Base-by-base conservation (phyloP, 2,888 invertebrate genomes). In the Atrina japonica region DNA sequence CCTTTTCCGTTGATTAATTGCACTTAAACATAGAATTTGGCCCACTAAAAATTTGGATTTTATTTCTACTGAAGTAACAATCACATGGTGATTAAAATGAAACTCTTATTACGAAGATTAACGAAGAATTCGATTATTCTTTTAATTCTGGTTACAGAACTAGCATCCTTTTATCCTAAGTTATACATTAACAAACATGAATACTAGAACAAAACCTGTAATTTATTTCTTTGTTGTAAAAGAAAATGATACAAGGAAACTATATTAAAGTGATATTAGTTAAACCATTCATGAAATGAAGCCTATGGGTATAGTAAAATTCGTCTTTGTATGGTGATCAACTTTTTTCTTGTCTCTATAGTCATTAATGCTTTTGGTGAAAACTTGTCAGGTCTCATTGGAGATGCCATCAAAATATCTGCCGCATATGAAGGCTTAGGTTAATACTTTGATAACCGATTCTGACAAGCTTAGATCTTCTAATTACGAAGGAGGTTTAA, bases 361-460 rank as follows among this genome's bases (percentile, higher is more conserved):
- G 35, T 35, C 35, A 35, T 35, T 35, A 35, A 35, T 35, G 35
- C 35, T 35, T 35, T 35, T 35, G 35, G 35, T 35, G 35, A 35
- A 35, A 35, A 35, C 35, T 35, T 35, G 35, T 35, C 35, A 11
- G 11, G 35, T 35, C 35, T 35, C 35, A 11, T 35, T 35, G 35
- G 35, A 35, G 35, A 5, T 7, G 35, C 35, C 35, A 35, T 35
- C 35, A 35, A 35, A 35, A 35, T 35, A 35, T 35, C 35, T 35
- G 35, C 35, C 35, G 40, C 35, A 56, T 35, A 35, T 56, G 23
- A 35, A 56, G 45, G 43, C 35, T 27, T 50, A 59, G 43, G 29
- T 43, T 52, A 40, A 9, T 41, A 61, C 60, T 55, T 65, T 65
- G 65, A 65, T 65, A 65, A 29, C 55, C 29, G 65, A 65, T 65